Base-by-base conservation (phyloP, 1,140 invertebrate species). In the Papilio xuthus region DNA sequence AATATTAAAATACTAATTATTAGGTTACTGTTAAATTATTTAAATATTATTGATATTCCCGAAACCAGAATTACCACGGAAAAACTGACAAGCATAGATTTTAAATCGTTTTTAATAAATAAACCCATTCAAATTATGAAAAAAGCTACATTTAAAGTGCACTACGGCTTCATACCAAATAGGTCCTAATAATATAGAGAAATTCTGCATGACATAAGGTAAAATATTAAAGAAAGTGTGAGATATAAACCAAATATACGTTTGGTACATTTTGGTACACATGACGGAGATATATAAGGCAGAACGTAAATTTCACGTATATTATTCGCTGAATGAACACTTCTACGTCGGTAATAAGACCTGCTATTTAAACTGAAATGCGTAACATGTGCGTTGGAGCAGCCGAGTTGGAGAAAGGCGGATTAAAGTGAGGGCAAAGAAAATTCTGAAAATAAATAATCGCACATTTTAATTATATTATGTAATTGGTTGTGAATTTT, bases 311-410 rank as follows among this genome's bases (percentile, higher is more conserved):
- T 6, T 67, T 67, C 60, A 15, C 60, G 60, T 13, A 67, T 7
- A 56, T 56, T 56, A 67, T 67, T 28, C 60, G 26, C 60, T 67
- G 60, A 67, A 67, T 67, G 32, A 67, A 67, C 26, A 67, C 60
- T 67, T 67, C 60, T 12, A 3, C 15, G 26, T 26, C 26, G 26
- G 26, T 32, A 67, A 32, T 28, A 67, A 60, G 20, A 28, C 60
- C 60, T 28, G 60, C 60, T 67, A 67, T 67, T 67, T 67, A 67
- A 67, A 67, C 60, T 67, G 26, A 67, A 28, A 67, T 67, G 13
- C 60, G 60, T 67, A 67, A 28, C 60, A 67, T 32, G 60, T 67
- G 4, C 60, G 60, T 28, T 28, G 26, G 26, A 63, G 26, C 10
- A 63, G 60, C 13, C 60, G 13, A 4, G 10, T 63, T 32, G 20